phyloP scores from a whole-genome alignment of 2,797 vertebrate genomes.

The Sebastes diploproa region DNA sequence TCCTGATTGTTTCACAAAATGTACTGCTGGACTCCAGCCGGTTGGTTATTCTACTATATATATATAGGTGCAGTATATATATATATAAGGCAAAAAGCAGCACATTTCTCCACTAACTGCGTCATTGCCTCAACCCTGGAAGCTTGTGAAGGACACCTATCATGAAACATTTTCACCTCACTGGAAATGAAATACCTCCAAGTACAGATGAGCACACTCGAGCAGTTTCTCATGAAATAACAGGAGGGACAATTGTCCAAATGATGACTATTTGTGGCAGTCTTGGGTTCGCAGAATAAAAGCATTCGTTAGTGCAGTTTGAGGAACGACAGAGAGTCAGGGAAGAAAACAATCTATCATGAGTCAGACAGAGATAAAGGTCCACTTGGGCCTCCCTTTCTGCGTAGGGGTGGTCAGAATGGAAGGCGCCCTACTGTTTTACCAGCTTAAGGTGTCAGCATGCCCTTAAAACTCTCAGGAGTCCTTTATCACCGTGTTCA shows the following conservation, averaged over 20 bases:
- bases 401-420: conserved; percentile 1
- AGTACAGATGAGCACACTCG: not conserved
- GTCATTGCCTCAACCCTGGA: not conserved
- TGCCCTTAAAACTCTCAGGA: conserved; percentile 52
- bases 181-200: not conserved
- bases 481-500: conserved; percentile 60
- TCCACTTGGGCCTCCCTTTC: conserved; percentile 9
- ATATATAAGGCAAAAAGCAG: not conserved
- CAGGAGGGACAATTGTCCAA: not conserved
- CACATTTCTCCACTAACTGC: not conserved
- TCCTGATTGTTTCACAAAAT: not conserved
- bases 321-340: not conserved
- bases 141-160: conserved; percentile 1
- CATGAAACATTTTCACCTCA: not conserved
- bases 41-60: not conserved
- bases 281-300: not conserved
- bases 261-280: not conserved
- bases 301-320: not conserved
- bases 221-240: not conserved
- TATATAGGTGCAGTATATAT: too few relatives aligned
- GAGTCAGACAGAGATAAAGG: conserved; percentile 30
- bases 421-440: conserved; percentile 22
- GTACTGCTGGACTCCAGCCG: not conserved
- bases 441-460: conserved; percentile 47
- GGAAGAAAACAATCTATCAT: not conserved